Conservation (phyloP, 30 jellyfish, hydroid and myxozoan genomes). For the Aurelia aurita region DNA sequence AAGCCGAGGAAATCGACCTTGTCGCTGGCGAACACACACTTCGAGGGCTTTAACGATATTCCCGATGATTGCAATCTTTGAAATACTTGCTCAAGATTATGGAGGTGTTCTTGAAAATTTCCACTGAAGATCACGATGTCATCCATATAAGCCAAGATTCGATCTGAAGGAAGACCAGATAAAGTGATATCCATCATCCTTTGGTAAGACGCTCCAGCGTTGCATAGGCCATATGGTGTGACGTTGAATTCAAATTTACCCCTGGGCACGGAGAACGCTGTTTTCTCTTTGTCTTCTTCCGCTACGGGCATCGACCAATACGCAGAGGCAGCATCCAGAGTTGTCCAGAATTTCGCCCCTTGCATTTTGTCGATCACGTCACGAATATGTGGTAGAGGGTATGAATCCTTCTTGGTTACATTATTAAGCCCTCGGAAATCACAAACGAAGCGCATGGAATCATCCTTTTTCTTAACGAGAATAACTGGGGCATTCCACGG, state of each 20-base stretch:
- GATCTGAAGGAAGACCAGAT: constrained; percentile 55
- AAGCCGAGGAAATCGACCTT: constrained; percentile 56
- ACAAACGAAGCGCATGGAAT: too few relatives aligned
- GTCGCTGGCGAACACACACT: constrained; percentile 54
- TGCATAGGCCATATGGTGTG: constrained; percentile 51
- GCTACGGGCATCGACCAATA: too few relatives aligned
- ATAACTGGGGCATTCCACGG: too few relatives aligned
- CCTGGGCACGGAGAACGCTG: constrained; percentile 60
- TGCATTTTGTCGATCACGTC: constrained; percentile 59
- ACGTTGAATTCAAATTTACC: constrained; percentile 63
- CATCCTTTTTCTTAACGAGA: too few relatives aligned
- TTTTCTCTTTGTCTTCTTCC: too few relatives aligned
- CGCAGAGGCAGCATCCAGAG: too few relatives aligned
- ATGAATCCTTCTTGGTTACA: constrained; percentile 53
- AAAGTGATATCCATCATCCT: constrained; percentile 58
- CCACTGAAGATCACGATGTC: constrained; percentile 55
- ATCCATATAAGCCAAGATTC: too few relatives aligned
- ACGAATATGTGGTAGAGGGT: constrained; percentile 68
- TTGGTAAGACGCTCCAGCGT: too few relatives aligned
- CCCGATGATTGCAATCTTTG: constrained; percentile 29
- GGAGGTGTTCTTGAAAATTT: constrained; percentile 62
- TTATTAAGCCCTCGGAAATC: constrained; percentile 66
- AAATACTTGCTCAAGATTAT: constrained; percentile 46
- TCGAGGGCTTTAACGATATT: constrained; percentile 44
- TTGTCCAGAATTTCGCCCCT: constrained; percentile 72